A percentile compares a stretch with the other conserved stretches of the same genome.
phyloP scores from a whole-genome alignment of 1,140 invertebrate species.

The Hypsibius dujardini region DNA sequence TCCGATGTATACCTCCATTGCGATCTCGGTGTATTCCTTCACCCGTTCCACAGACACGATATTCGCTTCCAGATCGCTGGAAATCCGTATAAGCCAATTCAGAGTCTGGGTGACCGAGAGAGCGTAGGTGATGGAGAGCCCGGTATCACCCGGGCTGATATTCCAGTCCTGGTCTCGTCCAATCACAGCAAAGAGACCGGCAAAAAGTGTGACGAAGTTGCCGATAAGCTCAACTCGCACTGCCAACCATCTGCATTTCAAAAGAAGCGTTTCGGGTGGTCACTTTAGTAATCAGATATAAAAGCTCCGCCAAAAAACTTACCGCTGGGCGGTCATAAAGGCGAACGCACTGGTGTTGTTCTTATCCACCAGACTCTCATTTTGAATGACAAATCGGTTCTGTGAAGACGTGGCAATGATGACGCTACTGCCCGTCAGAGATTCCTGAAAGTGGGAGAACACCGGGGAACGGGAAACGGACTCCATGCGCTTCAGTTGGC shows the following conservation, averaged over 20 bases:
- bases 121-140: conserved; percentile 73
- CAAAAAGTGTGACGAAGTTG: conserved; percentile 29
- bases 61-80: conserved; percentile 45
- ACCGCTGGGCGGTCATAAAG: conserved; percentile 27
- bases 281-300: no score
- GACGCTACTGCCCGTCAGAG: conserved; percentile 45
- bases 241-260: conserved; percentile 29
- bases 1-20: no score
- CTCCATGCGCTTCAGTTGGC: conserved; percentile 83
- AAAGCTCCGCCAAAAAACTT: not conserved
- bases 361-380: conserved; percentile 39
- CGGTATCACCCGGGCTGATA: conserved; percentile 43
- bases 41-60: conserved; percentile 46
- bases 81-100: conserved; percentile 44
- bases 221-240: conserved; percentile 32
- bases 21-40: conserved; percentile 40
- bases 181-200: conserved; percentile 30
- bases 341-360: conserved; percentile 35
- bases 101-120: conserved; percentile 48
- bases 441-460: conserved; percentile 94
- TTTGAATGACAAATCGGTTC: conserved; percentile 45
- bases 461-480: conserved; percentile 91
- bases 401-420: conserved; percentile 43
- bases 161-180: conserved; percentile 48
- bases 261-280: no score